Evolutionary conservation across 1,140 invertebrate genomes (phyloP).

Genomic region (Grapholita molesta): DNA sequence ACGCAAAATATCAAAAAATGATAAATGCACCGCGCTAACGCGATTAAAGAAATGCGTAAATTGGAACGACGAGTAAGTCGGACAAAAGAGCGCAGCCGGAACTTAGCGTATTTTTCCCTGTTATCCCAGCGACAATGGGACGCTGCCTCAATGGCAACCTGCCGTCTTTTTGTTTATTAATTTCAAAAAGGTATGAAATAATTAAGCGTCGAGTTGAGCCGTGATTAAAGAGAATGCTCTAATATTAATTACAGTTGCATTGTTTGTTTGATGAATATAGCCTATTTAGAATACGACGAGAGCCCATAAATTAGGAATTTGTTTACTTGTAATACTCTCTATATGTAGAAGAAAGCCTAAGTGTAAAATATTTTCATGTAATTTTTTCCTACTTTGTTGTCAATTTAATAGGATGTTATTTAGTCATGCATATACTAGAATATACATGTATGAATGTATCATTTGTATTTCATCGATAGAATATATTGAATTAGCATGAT

Average conservation of each 20-base stretch:
- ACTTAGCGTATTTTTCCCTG: conserved; percentile 64
- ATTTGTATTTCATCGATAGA: background rate
- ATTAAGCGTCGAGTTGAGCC: conserved; percentile 61
- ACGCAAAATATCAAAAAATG: conserved; percentile 27
- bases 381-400: no score
- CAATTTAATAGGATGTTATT: no score
- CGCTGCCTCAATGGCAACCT: conserved; percentile 48
- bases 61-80: conserved; percentile 49
- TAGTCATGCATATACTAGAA: no score
- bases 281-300: conserved; percentile 22
- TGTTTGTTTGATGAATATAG: conserved; percentile 41
- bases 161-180: conserved; percentile 69
- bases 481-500: conserved; percentile 26
- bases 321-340: no score
- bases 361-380: no score
- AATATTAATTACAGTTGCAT: conserved; percentile 40
- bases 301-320: background rate
- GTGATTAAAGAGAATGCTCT: conserved; percentile 45
- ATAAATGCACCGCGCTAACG: conserved; percentile 63
- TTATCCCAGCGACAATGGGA: conserved; percentile 63
- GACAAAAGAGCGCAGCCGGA: conserved; percentile 51
- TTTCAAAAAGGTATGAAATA: conserved; percentile 67
- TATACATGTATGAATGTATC: background rate
- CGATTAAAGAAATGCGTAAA: conserved; percentile 61
- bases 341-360: no score